Evolutionary conservation across 1,140 invertebrate genomes (phyloP).

Genomic region (Aphis gossypii): DNA sequence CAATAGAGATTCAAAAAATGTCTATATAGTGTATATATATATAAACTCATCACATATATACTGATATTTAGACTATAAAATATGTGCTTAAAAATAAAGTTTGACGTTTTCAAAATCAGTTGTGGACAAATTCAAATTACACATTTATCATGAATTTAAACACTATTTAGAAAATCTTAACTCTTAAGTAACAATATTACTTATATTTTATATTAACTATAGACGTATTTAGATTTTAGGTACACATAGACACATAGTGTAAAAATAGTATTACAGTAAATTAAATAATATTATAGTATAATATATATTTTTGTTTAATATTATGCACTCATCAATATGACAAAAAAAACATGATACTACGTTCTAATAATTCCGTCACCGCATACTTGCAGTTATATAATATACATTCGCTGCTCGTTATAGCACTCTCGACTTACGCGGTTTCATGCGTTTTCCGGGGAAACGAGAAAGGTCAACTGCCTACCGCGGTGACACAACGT

Average conservation of each 20-base stretch:
- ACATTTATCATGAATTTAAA: background rate
- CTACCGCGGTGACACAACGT: background rate
- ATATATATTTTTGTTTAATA: background rate
- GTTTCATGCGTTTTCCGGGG: background rate
- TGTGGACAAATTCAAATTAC: background rate
- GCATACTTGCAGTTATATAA: background rate
- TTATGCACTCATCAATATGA: background rate
- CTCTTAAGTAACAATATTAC: too few relatives aligned
- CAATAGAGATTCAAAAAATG: too few relatives aligned
- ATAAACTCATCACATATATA: too few relatives aligned
- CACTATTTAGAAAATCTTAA: too few relatives aligned
- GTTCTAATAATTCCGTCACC: background rate
- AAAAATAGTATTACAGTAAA: background rate
- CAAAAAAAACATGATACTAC: background rate
- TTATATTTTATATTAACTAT: too few relatives aligned
- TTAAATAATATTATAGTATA: background rate
- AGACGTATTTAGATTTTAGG: too few relatives aligned
- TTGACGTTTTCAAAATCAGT: background rate
- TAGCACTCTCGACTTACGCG: background rate
- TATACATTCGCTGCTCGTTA: background rate
- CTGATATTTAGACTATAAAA: background rate
- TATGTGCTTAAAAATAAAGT: background rate
- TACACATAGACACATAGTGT: too few relatives aligned
- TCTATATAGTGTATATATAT: too few relatives aligned
- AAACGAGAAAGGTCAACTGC: slow-evolving; percentile 14